Conservation (phyloP, 2,113 vertebrate genomes). For the Phoxinus phoxinus region DNA sequence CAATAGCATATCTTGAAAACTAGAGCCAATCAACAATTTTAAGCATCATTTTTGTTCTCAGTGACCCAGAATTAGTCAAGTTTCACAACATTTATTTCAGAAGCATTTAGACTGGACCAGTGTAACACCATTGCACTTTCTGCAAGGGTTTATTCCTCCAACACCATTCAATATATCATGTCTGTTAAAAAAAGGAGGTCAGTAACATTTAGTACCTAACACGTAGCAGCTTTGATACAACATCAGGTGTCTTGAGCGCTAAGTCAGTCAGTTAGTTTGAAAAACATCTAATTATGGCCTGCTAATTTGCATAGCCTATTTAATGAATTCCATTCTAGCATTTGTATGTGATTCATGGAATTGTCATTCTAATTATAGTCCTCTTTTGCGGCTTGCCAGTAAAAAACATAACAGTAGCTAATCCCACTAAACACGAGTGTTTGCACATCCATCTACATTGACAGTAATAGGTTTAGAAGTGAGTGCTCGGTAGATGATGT, state of each 20-base stretch:
- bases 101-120: too few species aligned
- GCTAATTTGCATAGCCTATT: neutral
- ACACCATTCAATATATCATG: neutral
- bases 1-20: too few species aligned
- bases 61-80: too few species aligned
- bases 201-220: neutral
- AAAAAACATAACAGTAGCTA: constrained; percentile 30
- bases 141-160: neutral
- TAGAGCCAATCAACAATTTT: too few species aligned
- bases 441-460: constrained; percentile 30
- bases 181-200: neutral
- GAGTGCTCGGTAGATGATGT: constrained; percentile 17
- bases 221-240: neutral
- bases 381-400: neutral
- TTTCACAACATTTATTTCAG: too few species aligned
- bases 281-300: constrained; percentile 31
- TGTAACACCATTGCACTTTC: neutral
- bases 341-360: constrained; percentile 34
- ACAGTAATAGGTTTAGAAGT: constrained; percentile 40
- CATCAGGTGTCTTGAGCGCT: neutral
- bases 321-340: constrained; percentile 9
- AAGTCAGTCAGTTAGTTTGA: constrained; percentile 15
- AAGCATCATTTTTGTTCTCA: too few species aligned
- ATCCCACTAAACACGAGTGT: constrained; percentile 5
- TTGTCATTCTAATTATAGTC: constrained; percentile 35